These are phyloP conservation scores for Corythornis madagascariensis DNA, from an alignment of 2,113 vertebrate species.

Conservation along the genomic window DNA sequence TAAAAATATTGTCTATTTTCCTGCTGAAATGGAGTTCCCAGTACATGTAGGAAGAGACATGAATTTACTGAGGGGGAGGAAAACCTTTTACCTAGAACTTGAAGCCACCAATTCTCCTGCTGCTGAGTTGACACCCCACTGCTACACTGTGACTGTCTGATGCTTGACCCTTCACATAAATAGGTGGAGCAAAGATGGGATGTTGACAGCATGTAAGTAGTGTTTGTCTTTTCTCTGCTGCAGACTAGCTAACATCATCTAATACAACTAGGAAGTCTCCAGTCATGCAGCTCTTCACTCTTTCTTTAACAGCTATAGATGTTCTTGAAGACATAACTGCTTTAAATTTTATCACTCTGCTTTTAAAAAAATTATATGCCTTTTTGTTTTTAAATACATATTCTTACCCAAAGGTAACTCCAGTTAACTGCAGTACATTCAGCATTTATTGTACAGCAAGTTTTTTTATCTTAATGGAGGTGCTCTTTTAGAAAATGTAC, in stretches of 20 bases:
- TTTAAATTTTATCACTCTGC: background rate
- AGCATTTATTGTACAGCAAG: background rate
- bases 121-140: background rate
- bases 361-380: background rate
- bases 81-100: background rate
- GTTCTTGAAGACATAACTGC: background rate
- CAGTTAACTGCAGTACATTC: background rate
- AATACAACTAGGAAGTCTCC: background rate
- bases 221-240: background rate
- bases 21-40: background rate
- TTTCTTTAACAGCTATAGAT: background rate
- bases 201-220: background rate
- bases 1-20: background rate
- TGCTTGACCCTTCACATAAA: background rate
- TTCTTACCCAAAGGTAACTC: background rate
- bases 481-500: background rate
- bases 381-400: background rate
- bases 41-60: background rate
- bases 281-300: background rate
- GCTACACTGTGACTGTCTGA: accelerated
- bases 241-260: background rate
- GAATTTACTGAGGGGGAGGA: background rate
- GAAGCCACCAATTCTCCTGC: background rate
- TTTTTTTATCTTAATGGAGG: background rate
- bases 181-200: background rate